Conservation (phyloP, 2,113 vertebrate species). For the Trogon surrucura region DNA sequence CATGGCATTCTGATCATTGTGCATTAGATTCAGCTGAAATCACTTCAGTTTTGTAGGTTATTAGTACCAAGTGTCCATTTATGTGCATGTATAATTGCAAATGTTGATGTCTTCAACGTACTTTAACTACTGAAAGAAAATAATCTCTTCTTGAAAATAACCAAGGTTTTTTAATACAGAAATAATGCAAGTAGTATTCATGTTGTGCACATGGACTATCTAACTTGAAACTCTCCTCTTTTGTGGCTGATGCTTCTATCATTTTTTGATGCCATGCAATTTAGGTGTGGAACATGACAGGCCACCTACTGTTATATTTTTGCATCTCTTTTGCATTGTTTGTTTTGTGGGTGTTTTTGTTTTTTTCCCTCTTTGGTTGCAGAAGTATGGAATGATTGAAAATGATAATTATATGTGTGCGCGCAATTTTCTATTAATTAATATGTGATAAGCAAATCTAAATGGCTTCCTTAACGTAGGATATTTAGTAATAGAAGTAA, state of each 20-base stretch:
- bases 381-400: not conserved
- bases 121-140: not conserved
- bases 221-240: not conserved
- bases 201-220: not conserved
- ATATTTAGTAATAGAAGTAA: not conserved
- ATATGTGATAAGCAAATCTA: not conserved
- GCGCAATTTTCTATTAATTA: not conserved
- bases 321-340: not conserved
- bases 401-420: not conserved
- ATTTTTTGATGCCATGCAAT: not conserved
- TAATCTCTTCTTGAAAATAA: not conserved
- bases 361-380: not conserved
- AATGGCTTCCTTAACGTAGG: not conserved
- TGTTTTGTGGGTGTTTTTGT: too few species aligned
- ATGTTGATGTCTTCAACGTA: not conserved
- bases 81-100: not conserved
- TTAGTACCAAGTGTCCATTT: not conserved
- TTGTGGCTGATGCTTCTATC: not conserved
- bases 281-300: not conserved
- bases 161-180: not conserved
- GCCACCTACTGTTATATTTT: not conserved
- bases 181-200: not conserved
- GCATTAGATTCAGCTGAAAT: not conserved
- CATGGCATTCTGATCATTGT: not conserved
- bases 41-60: not conserved